phyloP scores from a whole-genome alignment of 2,113 vertebrate genomes.

The Microtus pennsylvanicus region DNA sequence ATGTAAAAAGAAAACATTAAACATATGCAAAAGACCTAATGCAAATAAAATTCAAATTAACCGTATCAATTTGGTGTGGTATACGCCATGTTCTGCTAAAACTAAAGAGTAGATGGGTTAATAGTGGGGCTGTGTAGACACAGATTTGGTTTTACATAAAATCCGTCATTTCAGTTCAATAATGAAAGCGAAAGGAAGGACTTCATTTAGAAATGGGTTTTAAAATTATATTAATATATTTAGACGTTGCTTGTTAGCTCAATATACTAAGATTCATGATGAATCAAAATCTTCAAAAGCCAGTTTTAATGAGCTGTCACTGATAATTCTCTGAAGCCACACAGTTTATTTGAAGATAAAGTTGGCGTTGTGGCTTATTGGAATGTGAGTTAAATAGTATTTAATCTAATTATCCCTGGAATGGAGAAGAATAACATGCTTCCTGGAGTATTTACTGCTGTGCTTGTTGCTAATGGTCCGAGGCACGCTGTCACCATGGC shows the following conservation, averaged over 20 bases:
- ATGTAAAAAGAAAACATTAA: background rate
- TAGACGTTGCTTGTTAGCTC: conserved; percentile 48
- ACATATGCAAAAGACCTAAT: background rate
- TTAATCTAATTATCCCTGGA: conserved; percentile 63
- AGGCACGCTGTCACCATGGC: accelerated
- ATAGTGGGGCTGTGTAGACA: background rate
- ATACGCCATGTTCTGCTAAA: background rate
- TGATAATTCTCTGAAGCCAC: conserved; percentile 37
- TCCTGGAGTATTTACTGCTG: background rate
- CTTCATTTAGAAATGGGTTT: conserved; percentile 29
- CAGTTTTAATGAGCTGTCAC: conserved; percentile 72
- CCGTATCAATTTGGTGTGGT: background rate
- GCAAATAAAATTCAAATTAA: conserved; percentile 27
- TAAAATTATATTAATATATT: conserved; percentile 44
- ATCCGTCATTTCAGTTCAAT: conserved; percentile 19
- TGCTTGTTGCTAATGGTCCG: background rate
- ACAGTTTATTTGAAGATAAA: conserved; percentile 66
- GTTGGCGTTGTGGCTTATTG: conserved; percentile 41
- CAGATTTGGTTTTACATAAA: conserved; percentile 18
- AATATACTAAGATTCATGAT: conserved; percentile 53
- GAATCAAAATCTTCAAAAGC: conserved; percentile 64
- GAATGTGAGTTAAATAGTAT: conserved; percentile 59
- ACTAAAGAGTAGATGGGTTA: background rate
- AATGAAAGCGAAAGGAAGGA: conserved; percentile 40
- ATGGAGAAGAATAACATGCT: conserved; percentile 33